Evolutionary conservation across 2,888 invertebrate genomes (phyloP), one percentile per base, ranked within the genome.

Genomic region (Sphaerophoria taeniata): DNA sequence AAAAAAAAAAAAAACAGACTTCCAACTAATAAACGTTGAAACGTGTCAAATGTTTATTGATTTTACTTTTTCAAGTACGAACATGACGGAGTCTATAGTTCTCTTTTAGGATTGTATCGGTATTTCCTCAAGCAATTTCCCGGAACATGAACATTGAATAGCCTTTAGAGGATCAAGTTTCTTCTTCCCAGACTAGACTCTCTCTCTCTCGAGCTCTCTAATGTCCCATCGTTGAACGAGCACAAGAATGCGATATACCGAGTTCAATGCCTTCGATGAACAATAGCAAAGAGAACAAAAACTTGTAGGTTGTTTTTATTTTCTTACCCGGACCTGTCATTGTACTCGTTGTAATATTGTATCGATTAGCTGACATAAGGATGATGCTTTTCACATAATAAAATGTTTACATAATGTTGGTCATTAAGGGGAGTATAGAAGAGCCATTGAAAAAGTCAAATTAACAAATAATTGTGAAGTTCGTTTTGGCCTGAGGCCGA

Each of bases 331-430:
- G 49, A 49, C 36, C 49, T 65, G 65, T 71, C 82, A 61, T 72
- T 43, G 12, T 43, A 9, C 43, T 3, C 6, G 4, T 43, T 77
- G 24, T 60, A 43, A 60, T 60, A 77, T 39, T 55, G 58, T 73
- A 78, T 69, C 77, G 82, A 82, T 82, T 82, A 78, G 39, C 67
- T 69, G 82, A 56, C 65, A 82, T 16, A 65, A 69, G 67, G 72
- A 82, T 82, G 67, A 72, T 12, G 61, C 55, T 74, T 45, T 69
- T 67, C 77, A 77, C 65, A 60, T 72, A 47, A 51, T 67, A 72
- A 60, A 71, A 72, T 77, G 77, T 45, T 49, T 39, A 71, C 67
- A 60, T 72, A 67, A 72, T 53, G 72, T 16, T 24, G 71, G 71
- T 61, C 77, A 72, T 81, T 81, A 72, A 45, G 53, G 55, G 16